These are phyloP conservation scores for Phrynosoma platyrhinos DNA, from an alignment of 2,113 vertebrate species.

Conservation along the genomic window DNA sequence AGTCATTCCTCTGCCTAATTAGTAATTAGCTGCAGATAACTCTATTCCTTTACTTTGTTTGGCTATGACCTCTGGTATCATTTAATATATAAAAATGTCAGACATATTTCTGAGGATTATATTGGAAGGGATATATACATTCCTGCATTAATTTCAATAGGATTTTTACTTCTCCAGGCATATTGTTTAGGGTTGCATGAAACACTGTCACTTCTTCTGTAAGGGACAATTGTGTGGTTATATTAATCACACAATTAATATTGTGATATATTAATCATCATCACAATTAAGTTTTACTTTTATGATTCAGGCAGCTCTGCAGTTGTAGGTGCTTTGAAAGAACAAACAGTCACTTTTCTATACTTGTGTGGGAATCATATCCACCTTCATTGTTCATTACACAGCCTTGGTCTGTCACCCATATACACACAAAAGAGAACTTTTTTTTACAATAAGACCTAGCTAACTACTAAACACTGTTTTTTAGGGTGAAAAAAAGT, in stretches of 20 bases:
- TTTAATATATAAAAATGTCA: constrained; percentile 2
- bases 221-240: constrained; percentile 2
- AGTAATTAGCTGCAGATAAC: constrained; percentile 19
- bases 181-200: neutral
- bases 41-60: neutral
- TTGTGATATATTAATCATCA: constrained; percentile 32
- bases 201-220: constrained; percentile 16
- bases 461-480: constrained; percentile 43
- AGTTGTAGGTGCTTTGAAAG: constrained; percentile 24
- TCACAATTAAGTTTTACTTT: constrained; percentile 34
- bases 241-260: constrained; percentile 26
- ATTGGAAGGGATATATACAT: neutral
- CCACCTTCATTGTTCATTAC: constrained; percentile 48
- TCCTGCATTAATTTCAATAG: neutral
- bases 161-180: neutral
- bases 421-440: constrained; percentile 21
- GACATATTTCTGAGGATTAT: neutral
- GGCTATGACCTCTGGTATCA: neutral
- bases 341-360: constrained; percentile 19
- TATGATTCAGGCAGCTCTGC: constrained; percentile 13
- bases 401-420: constrained; percentile 10
- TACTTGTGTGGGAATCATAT: neutral
- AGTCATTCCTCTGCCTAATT: neutral
- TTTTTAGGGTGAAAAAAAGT: constrained; percentile 26
- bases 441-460: constrained; percentile 35